phyloP scores from a whole-genome alignment of 2,113 vertebrate genomes.

The Podarcis muralis region DNA sequence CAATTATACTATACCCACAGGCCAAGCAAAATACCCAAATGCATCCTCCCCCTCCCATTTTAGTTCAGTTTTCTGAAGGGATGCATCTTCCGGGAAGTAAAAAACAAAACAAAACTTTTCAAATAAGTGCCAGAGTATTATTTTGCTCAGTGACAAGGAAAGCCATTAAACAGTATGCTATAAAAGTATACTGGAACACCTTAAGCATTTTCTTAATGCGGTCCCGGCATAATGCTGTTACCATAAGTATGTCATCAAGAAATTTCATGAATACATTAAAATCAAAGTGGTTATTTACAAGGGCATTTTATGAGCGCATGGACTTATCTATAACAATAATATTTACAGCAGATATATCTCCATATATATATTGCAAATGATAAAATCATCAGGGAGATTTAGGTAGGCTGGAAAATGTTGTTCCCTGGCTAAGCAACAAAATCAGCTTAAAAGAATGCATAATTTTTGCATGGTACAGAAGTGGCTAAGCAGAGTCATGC shows the following conservation, averaged over 20 bases:
- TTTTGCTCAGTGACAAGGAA: background rate
- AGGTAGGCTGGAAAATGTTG: conserved; percentile 25
- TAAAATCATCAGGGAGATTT: conserved; percentile 12
- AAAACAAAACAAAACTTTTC: background rate
- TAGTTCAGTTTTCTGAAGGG: background rate
- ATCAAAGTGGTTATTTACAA: conserved; percentile 37
- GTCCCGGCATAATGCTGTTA: background rate
- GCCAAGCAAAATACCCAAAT: background rate
- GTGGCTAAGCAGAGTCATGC: background rate
- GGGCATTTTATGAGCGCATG: conserved; percentile 30
- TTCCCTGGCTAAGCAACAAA: background rate
- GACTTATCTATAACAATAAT: conserved; percentile 36
- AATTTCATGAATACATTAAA: conserved; percentile 36
- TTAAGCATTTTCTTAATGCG: conserved; percentile 37
- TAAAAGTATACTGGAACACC: background rate
- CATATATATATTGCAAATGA: conserved; percentile 20
- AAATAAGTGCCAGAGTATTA: background rate
- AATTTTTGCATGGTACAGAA: background rate
- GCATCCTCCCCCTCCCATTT: background rate
- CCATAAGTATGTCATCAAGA: conserved; percentile 10
- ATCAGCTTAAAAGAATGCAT: conserved; percentile 12
- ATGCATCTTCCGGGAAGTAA: background rate
- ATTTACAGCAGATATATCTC: conserved; percentile 34
- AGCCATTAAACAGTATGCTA: conserved; percentile 7
- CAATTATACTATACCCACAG: background rate